Evolutionary conservation across 2,113 vertebrate species (phyloP).

Genomic region (Apaloderma vittatum): DNA sequence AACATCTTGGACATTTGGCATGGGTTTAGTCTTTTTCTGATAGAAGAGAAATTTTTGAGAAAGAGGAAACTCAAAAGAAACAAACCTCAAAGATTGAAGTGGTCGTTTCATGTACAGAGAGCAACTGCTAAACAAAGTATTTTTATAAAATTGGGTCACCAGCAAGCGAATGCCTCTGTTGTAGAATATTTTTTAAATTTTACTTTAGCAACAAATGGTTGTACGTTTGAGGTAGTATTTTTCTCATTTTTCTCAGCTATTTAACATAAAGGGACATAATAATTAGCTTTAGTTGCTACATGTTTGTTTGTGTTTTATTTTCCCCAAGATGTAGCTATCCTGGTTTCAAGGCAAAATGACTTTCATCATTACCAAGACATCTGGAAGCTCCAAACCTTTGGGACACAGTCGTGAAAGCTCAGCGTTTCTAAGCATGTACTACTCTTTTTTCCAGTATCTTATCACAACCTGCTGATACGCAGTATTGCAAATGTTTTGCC

Average conservation of each 20-base stretch:
- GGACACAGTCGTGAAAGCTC: conserved; percentile 63
- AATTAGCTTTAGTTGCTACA: neutral
- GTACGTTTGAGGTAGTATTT: neutral
- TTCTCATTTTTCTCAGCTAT: neutral
- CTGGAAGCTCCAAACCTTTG: conserved; percentile 67
- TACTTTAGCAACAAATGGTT: neutral
- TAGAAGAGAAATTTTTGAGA: neutral
- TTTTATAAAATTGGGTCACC: neutral
- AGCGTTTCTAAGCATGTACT: conserved; percentile 61
- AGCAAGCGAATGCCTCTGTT: neutral
- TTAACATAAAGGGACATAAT: neutral
- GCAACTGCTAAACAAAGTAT: neutral
- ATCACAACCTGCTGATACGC: neutral
- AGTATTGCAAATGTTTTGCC: neutral
- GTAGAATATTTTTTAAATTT: neutral
- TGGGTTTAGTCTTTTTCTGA: neutral
- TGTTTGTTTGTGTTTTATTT: neutral
- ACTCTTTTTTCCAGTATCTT: conserved; percentile 1
- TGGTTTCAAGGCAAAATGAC: conserved; percentile 59
- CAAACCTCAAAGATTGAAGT: neutral
- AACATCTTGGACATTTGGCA: neutral
- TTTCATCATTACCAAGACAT: conserved; percentile 67
- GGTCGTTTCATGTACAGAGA: neutral
- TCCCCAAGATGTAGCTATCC: conserved; percentile 51
- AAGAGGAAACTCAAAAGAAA: neutral